phyloP scores from a whole-genome alignment of 2,797 vertebrate genomes.

The Spea hammondii region DNA sequence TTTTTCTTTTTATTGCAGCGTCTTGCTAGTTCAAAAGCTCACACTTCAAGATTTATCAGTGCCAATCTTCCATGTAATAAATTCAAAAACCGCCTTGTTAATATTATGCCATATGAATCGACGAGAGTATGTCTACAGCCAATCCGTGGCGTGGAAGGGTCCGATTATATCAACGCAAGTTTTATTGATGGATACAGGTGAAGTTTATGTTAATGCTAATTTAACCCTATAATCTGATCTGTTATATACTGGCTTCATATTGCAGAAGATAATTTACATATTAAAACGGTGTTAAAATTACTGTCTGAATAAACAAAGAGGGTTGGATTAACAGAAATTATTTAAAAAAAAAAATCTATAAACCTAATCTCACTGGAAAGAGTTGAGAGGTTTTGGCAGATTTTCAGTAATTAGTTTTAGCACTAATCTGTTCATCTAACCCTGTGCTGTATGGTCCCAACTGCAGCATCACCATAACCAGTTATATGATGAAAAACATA shows the following conservation, averaged over 20 bases:
- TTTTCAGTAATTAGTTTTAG: too few relatives aligned
- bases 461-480: background rate
- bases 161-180: slow-evolving; percentile 98
- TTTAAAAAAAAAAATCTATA: too few relatives aligned
- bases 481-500: background rate
- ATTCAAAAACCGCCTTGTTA: slow-evolving; percentile 99
- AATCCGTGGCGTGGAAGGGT: slow-evolving; percentile 96
- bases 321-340: too few relatives aligned
- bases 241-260: too few relatives aligned
- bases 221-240: background rate
- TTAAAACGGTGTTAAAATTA: too few relatives aligned
- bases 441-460: background rate
- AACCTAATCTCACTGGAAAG: too few relatives aligned
- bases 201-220: background rate
- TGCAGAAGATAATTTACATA: too few relatives aligned
- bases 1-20: slow-evolving; percentile 70
- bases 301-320: too few relatives aligned
- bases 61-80: slow-evolving; percentile 99
- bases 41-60: slow-evolving; percentile 99
- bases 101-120: slow-evolving; percentile 99
- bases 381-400: too few relatives aligned
- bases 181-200: slow-evolving; percentile 99
- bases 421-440: too few relatives aligned
- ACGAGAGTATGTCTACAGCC: slow-evolving; percentile 96
- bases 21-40: slow-evolving; percentile 97